These are phyloP conservation scores for Pristionchus exspectatus DNA, from an alignment of 2,888 invertebrate species.

Conservation along the genomic window DNA sequence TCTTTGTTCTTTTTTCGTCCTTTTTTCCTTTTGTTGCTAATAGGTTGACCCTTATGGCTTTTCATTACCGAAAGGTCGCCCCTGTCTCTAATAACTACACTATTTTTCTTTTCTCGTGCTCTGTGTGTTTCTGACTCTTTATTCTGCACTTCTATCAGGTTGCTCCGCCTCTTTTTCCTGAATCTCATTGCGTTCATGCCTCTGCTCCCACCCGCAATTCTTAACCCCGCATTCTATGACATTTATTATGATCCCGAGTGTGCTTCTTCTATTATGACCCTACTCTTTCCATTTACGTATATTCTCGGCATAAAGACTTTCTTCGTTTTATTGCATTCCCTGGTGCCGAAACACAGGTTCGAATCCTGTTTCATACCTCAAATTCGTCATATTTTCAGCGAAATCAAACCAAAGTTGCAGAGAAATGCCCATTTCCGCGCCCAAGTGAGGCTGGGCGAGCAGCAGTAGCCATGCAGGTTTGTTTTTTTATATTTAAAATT, in stretches of 20 bases:
- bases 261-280: not conserved
- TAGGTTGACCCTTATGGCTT: not conserved
- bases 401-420: not conserved
- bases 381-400: not conserved
- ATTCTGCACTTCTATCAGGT: conserved; percentile 23
- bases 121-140: conserved; percentile 28
- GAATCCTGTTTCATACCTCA: not conserved
- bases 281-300: not conserved
- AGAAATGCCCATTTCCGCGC: not conserved
- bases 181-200: conserved; percentile 32
- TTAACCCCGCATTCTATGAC: not conserved
- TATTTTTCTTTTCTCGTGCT: conserved; percentile 37
- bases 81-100: conserved; percentile 8
- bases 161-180: not conserved
- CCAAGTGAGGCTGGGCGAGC: not conserved
- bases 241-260: not conserved
- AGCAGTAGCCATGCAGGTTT: conserved; percentile 3
- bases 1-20: not conserved
- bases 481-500: too few relatives aligned
- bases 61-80: conserved; percentile 22
- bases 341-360: not conserved
- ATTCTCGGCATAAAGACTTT: conserved; percentile 44
- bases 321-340: not conserved
- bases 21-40: conserved; percentile 1
- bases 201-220: not conserved